Evolutionary conservation across 2,113 vertebrate genomes (phyloP), one percentile per base, ranked within the genome.

Genomic region (Coreoperca whiteheadi): DNA sequence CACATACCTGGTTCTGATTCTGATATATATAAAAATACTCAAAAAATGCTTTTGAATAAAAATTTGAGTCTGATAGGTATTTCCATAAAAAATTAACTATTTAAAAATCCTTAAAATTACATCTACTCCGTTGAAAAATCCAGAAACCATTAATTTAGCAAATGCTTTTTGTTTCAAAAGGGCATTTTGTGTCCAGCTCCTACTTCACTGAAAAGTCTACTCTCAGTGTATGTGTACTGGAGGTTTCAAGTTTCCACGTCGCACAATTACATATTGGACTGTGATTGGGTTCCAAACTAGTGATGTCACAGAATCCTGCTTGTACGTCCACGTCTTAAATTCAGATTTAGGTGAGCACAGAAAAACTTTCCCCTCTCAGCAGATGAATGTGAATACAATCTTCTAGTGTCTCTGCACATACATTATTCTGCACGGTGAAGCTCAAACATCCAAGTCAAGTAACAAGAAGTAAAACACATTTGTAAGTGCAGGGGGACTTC

Each of bases 331-430:
- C 20, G 1, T 59, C 23, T 43, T 64, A n/a, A 54, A 54, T 20
- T 54, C 20, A 68, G 8, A 50, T 50, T 61, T 76, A 66, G 8
- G 63, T 21, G 28, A 60, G 56, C 54, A 21, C 50, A 79, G 21
- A 70, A 15, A 39, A 11, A 34, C n/a, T 1, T 59, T 30, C 21
- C 0, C 0, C 32, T 25, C 1, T 39, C 23, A 34, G 30, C 23
- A 54, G 57, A 68, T 23, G 18, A n/a, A 39, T 46, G 34, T 64
- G 20, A 39, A 30, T 64, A 66, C 50, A 66, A 37, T 14, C 23
- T 23, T 9, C 10, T 66, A 11, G 57, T 48, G 32, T 54, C 54
- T 60, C 67, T 61, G 30, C 53, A 25, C 53, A 25, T 1, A 14
- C 10, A 25, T 25, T 10, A 23, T 14, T 30, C 41, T 50, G 32